Evolutionary conservation across 2,888 invertebrate genomes (phyloP).

Genomic region (Agrotis exclamationis): DNA sequence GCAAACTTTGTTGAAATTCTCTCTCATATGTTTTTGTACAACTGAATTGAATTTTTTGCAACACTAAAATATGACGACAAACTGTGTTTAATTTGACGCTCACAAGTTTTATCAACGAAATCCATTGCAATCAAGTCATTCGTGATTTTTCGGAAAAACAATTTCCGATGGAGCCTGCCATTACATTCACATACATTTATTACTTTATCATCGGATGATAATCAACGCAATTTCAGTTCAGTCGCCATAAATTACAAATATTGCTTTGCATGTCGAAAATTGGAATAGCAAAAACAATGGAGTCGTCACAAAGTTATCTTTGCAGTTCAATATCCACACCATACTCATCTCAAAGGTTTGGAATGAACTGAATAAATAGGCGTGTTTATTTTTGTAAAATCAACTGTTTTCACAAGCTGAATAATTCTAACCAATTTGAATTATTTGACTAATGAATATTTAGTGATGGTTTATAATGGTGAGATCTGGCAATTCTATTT

Average conservation of each 20-base stretch:
- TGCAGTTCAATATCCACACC: conserved; percentile 32
- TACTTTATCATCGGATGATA: conserved; percentile 41
- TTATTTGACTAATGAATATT: conserved; percentile 64
- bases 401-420: conserved; percentile 59
- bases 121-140: conserved; percentile 26
- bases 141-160: conserved; percentile 21
- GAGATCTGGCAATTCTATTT: conserved; percentile 40
- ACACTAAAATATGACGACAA: conserved; percentile 1
- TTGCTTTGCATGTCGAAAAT: conserved; percentile 28
- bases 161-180: conserved; percentile 11
- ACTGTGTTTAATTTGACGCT: conserved; percentile 19
- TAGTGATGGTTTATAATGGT: conserved; percentile 48
- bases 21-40: not conserved
- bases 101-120: conserved; percentile 25
- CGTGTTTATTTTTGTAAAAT: conserved; percentile 64
- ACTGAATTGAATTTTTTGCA: conserved; percentile 4
- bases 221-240: conserved; percentile 42
- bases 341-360: conserved; percentile 38
- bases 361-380: conserved; percentile 59
- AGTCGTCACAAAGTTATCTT: conserved; percentile 37
- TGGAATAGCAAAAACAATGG: conserved; percentile 27
- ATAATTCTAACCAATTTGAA: conserved; percentile 60
- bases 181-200: conserved; percentile 40
- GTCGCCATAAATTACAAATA: conserved; percentile 44
- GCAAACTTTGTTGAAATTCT: not conserved